Percentiles rank a stretch among this genome's conserved stretches.
Evolutionary conservation across 2,113 vertebrate species (phyloP).

Genomic region (Dasyornis broadbenti): DNA sequence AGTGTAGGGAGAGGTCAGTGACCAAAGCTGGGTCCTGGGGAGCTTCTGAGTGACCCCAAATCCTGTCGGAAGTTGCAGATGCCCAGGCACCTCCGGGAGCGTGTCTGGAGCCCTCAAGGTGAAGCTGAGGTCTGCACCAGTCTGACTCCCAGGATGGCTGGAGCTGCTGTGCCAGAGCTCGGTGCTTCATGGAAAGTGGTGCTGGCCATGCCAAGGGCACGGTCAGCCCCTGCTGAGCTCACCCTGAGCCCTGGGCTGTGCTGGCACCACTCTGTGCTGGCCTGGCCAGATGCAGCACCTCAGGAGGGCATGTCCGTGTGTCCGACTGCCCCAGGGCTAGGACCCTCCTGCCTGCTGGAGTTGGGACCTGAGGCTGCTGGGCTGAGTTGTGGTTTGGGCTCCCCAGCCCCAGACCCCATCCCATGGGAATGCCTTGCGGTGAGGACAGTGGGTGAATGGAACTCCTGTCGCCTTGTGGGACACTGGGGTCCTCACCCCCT

Average conservation of each 20-base stretch:
- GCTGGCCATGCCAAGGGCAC: fast-evolving
- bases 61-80: background rate
- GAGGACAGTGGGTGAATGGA: background rate
- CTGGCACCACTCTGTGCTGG: fast-evolving
- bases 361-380: fast-evolving
- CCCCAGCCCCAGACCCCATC: fast-evolving
- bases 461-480: background rate
- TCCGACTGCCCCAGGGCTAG: fast-evolving
- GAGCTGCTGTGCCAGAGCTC: background rate
- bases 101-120: background rate
- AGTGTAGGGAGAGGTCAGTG: background rate
- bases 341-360: background rate
- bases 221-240: background rate
- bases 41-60: background rate
- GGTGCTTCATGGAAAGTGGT: background rate
- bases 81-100: background rate
- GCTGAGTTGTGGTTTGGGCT: background rate
- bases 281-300: background rate
- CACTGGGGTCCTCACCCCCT: background rate
- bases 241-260: fast-evolving
- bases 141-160: background rate
- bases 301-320: fast-evolving
- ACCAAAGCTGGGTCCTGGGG: background rate
- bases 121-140: background rate
- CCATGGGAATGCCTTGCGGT: fast-evolving